phyloP scores from a whole-genome alignment of 2,888 invertebrate species.

The Standfussiana lucernea region DNA sequence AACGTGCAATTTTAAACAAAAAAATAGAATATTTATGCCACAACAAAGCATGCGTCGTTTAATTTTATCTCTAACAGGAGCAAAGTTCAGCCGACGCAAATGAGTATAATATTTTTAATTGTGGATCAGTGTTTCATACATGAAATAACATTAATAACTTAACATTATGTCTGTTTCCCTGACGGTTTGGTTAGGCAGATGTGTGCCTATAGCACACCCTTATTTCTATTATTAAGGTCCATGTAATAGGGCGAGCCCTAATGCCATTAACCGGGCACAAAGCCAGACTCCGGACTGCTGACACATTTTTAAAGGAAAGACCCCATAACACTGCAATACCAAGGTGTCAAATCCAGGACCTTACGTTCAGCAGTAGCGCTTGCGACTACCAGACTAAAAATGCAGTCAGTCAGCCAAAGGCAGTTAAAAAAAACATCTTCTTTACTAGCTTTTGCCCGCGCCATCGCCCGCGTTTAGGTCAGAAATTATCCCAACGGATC shows the following conservation, averaged over 20 bases:
- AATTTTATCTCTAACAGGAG: conserved; percentile 15
- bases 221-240: not conserved
- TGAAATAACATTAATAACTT: not conserved
- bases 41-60: not conserved
- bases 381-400: not conserved
- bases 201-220: not conserved
- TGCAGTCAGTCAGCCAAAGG: not conserved
- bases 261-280: not conserved
- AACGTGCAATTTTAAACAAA: conserved; percentile 14
- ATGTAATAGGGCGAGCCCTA: not conserved
- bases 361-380: not conserved
- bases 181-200: not conserved
- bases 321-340: not conserved
- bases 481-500: too few relatives aligned
- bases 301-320: not conserved
- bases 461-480: too few relatives aligned
- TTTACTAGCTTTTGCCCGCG: too few relatives aligned
- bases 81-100: conserved; percentile 12
- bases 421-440: too few relatives aligned
- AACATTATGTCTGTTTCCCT: not conserved
- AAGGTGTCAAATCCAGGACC: not conserved
- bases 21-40: not conserved
- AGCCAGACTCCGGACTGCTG: not conserved
- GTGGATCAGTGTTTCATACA: conserved; percentile 29
- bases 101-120: conserved; percentile 16